Base-by-base conservation (phyloP, 2,113 vertebrate genomes). In the Nothoprocta perdicaria region DNA sequence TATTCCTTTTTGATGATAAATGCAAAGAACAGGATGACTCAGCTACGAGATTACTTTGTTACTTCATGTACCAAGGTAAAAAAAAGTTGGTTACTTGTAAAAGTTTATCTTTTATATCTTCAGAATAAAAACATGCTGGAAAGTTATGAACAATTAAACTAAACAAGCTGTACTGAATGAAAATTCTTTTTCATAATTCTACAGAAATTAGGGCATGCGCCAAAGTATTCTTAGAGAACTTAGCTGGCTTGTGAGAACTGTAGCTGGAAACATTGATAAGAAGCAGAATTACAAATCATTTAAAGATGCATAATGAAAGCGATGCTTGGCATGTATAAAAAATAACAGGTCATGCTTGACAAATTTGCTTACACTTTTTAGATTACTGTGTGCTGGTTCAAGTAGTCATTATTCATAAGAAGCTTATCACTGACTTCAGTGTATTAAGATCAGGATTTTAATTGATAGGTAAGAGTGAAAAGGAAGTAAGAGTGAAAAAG, bases 281-380 rank as follows among this genome's bases (percentile, higher is more conserved):
- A 85, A 57, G 14, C 6, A 75, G 13, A 80, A 72, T 58, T 79
- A 10, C 55, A 75, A 75, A 41, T 61, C 12, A n/a, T 52, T 61
- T 22, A 53, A 67, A 46, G 4, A 63, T 53, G n/a, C 61, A 38
- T 78, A 61, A 61, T 61, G 19, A 48, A 38, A 80, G 35, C 71
- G 19, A 31, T 66, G 45, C 9, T 72, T 7, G 16, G 7, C 33
- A 73, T 23, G 24, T 61, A 61, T 7, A 78, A 72, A 66, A 69
- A 24, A 9, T 1, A 24, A 6, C 12, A 72, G 52, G 46, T 35
- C 17, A 72, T 0, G 0, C 14, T 73, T 21, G 62, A 38, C 2
- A 53, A 3, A 60, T 55, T 78, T 81, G 15, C 7, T 84, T 60
- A 43, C 52, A 2, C 53, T 67, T 60, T 75, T 68, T 18, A 9